Conservation (phyloP, 1,140 invertebrate genomes). For the Steinernema khuongi region DNA sequence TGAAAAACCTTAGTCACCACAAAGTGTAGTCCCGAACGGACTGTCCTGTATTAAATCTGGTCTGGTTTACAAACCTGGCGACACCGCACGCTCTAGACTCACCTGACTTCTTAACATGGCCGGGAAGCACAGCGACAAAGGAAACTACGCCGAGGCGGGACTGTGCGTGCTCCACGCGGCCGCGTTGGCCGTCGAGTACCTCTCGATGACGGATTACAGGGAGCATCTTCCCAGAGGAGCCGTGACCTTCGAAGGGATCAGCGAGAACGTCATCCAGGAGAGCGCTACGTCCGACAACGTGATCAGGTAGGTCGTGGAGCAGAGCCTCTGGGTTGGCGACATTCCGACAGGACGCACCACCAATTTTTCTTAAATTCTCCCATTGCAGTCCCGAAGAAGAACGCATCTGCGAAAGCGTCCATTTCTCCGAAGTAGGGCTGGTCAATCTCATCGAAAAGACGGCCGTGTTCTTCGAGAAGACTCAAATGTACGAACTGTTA, state of each 20-base stretch:
- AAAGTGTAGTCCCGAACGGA: too few relatives aligned
- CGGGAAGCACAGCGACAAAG: slow-evolving; percentile 78
- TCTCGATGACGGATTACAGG: slow-evolving; percentile 74
- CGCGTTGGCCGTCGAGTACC: slow-evolving; percentile 84
- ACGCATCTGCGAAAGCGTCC: slow-evolving; percentile 79
- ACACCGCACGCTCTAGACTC: slow-evolving; percentile 64
- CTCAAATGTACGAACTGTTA: slow-evolving; percentile 89
- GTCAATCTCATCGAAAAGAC: slow-evolving; percentile 68
- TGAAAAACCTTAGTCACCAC: too few relatives aligned
- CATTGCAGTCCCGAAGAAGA: slow-evolving; percentile 69
- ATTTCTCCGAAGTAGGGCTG: slow-evolving; percentile 81
- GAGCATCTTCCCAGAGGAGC: slow-evolving; percentile 59
- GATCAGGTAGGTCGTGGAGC: slow-evolving; percentile 60
- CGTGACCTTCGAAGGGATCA: slow-evolving; percentile 61
- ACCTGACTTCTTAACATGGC: slow-evolving; percentile 97
- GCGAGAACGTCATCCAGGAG: slow-evolving; percentile 87
- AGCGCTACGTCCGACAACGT: slow-evolving; percentile 88
- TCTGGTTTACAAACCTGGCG: too few relatives aligned
- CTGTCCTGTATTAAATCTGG: too few relatives aligned
- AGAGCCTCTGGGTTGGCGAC: too few relatives aligned
- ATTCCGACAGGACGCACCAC: too few relatives aligned
- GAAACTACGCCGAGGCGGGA: slow-evolving; percentile 86
- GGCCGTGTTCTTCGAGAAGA: slow-evolving; percentile 61
- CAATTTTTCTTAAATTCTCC: not conserved
- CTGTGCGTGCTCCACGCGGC: slow-evolving; percentile 91